phyloP scores from a whole-genome alignment of 2,888 invertebrate genomes.

The Eurois occulta region DNA sequence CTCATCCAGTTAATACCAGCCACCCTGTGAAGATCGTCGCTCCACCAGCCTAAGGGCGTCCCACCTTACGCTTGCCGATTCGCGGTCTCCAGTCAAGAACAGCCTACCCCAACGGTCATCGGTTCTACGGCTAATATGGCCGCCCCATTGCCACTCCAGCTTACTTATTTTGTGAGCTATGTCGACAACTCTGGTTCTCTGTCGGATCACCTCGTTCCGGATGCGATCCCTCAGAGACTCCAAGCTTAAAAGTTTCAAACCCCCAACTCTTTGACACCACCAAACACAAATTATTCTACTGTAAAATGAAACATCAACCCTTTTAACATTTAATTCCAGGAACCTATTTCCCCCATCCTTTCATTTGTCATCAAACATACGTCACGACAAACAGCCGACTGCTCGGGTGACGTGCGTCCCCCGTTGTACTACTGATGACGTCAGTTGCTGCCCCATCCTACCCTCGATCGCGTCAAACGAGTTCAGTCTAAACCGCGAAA shows the following conservation, averaged over 20 bases:
- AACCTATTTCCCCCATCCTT: constrained; percentile 46
- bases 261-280: neutral
- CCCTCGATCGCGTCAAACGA: constrained; percentile 50
- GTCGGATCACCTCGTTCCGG: too few species aligned
- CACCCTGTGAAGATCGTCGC: too few species aligned
- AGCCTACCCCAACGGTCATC: too few species aligned
- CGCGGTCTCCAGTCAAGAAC: too few species aligned
- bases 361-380: constrained; percentile 65
- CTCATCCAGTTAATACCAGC: too few species aligned
- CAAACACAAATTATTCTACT: neutral
- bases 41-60: too few species aligned
- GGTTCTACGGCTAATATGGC: too few species aligned
- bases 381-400: constrained; percentile 53
- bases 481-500: constrained; percentile 41
- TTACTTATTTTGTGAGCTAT: too few species aligned
- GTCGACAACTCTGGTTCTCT: too few species aligned
- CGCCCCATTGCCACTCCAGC: too few species aligned
- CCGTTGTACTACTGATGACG: constrained; percentile 75
- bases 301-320: constrained; percentile 21
- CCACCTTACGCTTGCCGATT: too few species aligned
- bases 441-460: constrained; percentile 73
- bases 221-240: too few species aligned
- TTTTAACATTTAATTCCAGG: constrained; percentile 20
- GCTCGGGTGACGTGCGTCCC: constrained; percentile 65
- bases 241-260: neutral